phyloP scores from a whole-genome alignment of 1,140 invertebrate species.

The Bombus fervidus region DNA sequence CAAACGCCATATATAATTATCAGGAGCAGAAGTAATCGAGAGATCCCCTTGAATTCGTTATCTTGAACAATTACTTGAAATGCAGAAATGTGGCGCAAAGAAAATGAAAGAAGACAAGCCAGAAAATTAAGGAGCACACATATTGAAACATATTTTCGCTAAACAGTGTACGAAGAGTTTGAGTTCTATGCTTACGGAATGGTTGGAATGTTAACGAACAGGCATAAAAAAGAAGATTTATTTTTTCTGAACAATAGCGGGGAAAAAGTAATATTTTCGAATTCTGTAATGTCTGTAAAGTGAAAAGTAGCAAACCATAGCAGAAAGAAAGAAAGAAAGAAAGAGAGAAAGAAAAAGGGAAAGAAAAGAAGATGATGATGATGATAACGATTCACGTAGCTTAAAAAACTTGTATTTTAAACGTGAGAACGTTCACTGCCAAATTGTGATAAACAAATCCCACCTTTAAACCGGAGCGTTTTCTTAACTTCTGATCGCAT shows the following conservation, averaged over 20 bases:
- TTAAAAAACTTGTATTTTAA: slow-evolving; percentile 64
- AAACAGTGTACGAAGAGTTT: slow-evolving; percentile 55
- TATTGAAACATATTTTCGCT: slow-evolving; percentile 68
- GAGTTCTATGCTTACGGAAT: slow-evolving; percentile 45
- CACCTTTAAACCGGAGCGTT: slow-evolving; percentile 73
- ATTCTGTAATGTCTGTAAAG: slow-evolving; percentile 44
- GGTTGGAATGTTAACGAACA: slow-evolving; percentile 9
- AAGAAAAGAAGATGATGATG: neutral
- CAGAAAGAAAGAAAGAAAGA: slow-evolving; percentile 29
- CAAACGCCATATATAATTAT: slow-evolving; percentile 6
- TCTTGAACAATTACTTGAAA: neutral
- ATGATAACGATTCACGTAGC: slow-evolving; percentile 33
- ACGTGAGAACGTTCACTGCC: slow-evolving; percentile 78
- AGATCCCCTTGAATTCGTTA: neutral
- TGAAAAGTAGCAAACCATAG: slow-evolving; percentile 44
- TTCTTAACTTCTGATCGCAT: slow-evolving; percentile 71
- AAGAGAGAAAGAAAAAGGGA: slow-evolving; percentile 17
- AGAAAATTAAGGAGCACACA: slow-evolving; percentile 27
- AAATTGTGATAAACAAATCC: slow-evolving; percentile 80
- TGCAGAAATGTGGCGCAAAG: neutral
- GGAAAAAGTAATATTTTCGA: slow-evolving; percentile 63
- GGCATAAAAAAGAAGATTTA: slow-evolving; percentile 57
- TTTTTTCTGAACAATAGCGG: slow-evolving; percentile 60
- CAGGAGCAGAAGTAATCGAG: neutral
- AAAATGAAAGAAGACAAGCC: neutral